Conservation (phyloP, 2,797 vertebrate species). For the Nasua narica region DNA sequence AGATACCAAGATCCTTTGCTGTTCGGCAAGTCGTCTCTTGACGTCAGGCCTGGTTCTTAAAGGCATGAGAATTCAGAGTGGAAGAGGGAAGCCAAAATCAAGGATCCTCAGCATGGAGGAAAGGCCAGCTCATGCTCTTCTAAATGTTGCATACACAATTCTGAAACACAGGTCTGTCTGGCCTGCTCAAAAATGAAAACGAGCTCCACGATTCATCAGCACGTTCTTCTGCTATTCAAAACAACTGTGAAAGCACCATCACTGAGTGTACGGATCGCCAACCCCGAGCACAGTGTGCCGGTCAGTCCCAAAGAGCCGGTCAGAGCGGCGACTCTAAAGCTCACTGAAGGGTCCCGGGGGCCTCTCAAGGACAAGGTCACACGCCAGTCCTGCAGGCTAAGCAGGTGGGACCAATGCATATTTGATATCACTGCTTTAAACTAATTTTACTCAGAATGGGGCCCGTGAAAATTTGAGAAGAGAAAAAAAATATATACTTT, state of each 20-base stretch:
- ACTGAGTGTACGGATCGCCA: not conserved
- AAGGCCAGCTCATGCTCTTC: not conserved
- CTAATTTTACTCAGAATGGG: slow-evolving; percentile 46
- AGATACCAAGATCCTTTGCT: not conserved
- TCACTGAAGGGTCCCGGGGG: not conserved
- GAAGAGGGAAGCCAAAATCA: not conserved
- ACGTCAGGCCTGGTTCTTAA: not conserved
- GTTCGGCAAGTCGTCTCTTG: not conserved
- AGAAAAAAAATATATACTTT: slow-evolving; percentile 81
- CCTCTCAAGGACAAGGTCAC: not conserved
- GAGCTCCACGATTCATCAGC: too few relatives aligned
- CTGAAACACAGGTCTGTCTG: not conserved
- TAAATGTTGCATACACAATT: not conserved
- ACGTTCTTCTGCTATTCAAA: not conserved
- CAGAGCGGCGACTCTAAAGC: not conserved
- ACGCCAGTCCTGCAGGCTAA: slow-evolving; percentile 44
- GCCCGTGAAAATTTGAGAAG: slow-evolving; percentile 49
- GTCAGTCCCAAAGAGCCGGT: not conserved
- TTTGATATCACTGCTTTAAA: slow-evolving; percentile 62
- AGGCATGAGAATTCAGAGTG: not conserved
- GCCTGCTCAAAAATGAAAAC: not conserved
- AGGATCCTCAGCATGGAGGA: not conserved
- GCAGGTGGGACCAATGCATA: slow-evolving; percentile 36
- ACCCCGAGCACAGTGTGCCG: not conserved
- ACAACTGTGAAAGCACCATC: not conserved